Evolutionary conservation across 2,797 vertebrate genomes (phyloP), one percentile per base, ranked within the genome.

Genomic region (Schizothorax lantsangensis): DNA sequence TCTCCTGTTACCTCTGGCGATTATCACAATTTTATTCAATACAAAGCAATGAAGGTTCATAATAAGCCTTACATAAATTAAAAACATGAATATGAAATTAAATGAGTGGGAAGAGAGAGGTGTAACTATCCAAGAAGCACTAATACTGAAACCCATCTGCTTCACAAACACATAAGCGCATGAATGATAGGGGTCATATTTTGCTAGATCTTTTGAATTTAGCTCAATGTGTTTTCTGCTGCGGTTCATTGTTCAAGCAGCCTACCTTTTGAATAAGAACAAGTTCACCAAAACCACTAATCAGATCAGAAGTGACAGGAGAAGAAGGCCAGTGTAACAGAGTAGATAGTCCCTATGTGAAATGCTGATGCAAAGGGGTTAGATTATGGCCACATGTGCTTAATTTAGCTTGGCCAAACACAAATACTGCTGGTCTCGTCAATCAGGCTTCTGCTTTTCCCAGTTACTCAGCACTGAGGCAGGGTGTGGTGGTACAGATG

Each of bases 381-480:
- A 89, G 79, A 89, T 87, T 87, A 62, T 36, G 83, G 78, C 85
- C 86, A 89, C 89, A 84, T 90, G 84, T 47, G 86, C 86, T 90
- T 90, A 86, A 88, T 92, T 90, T 89, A 90, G 84, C 78, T 83
- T 83, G 88, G 83, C 86, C 88, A 88, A 88, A 89, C 88, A 89
- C 77, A 81, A 87, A 89, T 85, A 62, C 73, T 79, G 86, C 81
- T 85, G 86, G 75, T 79, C 83, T 85, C 54, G 52, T 88, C 77
- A 72, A 79, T 88, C 45, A n/a, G 30, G 54, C 26, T 66, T 81
- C 84, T 64, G 47, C 79, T 88, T 92, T 91, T 91, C 90, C 88
- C 88, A 86, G 79, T 84, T 90, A 89, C 88, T 93, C 91, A 92
- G 91, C 91, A 92, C n/a, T 83, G 45, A 83, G 84, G 79, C 43